phyloP scores from a whole-genome alignment of 2,113 vertebrate species.

The Petrocephalus zakoni region DNA sequence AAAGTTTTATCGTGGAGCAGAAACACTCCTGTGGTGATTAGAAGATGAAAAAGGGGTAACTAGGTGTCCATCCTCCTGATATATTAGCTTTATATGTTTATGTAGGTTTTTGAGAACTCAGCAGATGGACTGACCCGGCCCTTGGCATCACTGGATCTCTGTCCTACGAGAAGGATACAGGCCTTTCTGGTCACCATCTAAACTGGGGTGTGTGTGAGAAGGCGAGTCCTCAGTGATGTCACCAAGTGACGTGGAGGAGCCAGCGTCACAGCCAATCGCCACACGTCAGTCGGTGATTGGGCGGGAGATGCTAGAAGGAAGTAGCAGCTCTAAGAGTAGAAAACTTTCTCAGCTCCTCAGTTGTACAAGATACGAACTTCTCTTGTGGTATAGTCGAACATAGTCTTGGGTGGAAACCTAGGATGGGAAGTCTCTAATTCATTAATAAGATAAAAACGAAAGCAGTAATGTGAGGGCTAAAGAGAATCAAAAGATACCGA shows the following conservation, averaged over 20 bases:
- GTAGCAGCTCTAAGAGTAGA: neutral
- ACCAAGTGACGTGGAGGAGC: neutral
- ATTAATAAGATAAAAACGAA: neutral
- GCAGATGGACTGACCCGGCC: neutral
- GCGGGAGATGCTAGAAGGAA: neutral
- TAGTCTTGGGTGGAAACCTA: neutral
- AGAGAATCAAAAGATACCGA: neutral
- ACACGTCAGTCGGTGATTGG: neutral
- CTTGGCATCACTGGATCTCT: neutral
- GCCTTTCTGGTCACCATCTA: neutral
- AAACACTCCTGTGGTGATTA: neutral
- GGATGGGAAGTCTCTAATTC: neutral
- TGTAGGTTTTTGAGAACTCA: neutral
- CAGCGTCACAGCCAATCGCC: too few species aligned
- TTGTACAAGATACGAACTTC: neutral
- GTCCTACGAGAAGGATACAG: neutral
- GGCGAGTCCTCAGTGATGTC: neutral
- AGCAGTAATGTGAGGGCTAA: neutral
- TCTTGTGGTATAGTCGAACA: neutral
- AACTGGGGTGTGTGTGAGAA: neutral
- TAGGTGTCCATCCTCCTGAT: too few species aligned
- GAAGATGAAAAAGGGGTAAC: too few species aligned
- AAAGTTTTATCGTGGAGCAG: too few species aligned
- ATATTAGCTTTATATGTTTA: neutral
- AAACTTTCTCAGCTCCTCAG: neutral